These are phyloP conservation scores for Campylomormyrus tamandua DNA, from an alignment of 2,113 vertebrate species.

Conservation along the genomic window DNA sequence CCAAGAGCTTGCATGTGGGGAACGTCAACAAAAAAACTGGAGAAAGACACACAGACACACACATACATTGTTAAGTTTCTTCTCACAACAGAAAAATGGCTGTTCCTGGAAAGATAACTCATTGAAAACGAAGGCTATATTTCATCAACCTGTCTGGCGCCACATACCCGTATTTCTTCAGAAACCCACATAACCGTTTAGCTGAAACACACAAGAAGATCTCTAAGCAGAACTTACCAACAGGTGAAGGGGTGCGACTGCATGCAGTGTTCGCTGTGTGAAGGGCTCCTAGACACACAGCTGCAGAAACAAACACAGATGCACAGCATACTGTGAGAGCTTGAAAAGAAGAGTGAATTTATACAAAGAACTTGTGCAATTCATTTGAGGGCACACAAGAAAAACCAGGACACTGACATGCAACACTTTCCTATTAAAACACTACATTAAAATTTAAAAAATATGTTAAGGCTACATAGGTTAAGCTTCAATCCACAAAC, in stretches of 20 bases:
- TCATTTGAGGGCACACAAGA: background rate
- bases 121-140: background rate
- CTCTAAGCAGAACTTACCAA: constrained; percentile 10
- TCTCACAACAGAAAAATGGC: background rate
- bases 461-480: background rate
- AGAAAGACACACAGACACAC: background rate
- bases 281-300: background rate
- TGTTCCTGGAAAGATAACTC: background rate
- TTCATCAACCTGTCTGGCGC: background rate
- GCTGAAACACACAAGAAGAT: background rate
- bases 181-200: background rate
- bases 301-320: constrained; percentile 2
- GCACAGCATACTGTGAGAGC: background rate
- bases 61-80: background rate
- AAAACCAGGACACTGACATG: background rate
- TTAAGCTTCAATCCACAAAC: background rate
- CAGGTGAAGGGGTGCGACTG: background rate
- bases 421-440: background rate
- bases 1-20: too few species aligned
- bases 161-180: background rate
- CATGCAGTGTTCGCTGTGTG: background rate
- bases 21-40: background rate
- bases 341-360: background rate
- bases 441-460: background rate
- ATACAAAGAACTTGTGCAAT: background rate